Evolutionary conservation across 2,888 invertebrate genomes (phyloP).

Genomic region (Biston betularia): DNA sequence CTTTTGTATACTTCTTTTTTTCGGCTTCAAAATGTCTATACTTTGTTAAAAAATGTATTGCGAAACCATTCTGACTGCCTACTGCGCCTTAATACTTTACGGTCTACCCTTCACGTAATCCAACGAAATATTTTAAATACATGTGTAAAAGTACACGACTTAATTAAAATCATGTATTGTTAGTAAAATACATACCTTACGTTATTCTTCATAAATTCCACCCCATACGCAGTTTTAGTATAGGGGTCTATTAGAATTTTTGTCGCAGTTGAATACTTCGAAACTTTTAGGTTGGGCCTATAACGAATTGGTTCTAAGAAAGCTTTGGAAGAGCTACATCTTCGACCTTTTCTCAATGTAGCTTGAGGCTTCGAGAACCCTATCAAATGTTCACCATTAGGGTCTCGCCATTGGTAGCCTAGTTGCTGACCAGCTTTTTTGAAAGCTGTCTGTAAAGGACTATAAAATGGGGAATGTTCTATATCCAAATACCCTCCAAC

Average conservation of each 20-base stretch:
- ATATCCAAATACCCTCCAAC: slow-evolving; percentile 89
- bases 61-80: too few species aligned
- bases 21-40: too few species aligned
- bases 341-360: slow-evolving; percentile 89
- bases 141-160: not conserved
- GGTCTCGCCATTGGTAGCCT: slow-evolving; percentile 90
- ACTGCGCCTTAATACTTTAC: too few species aligned
- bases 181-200: slow-evolving; percentile 62
- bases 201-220: slow-evolving; percentile 89
- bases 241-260: slow-evolving; percentile 88
- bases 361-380: slow-evolving; percentile 91
- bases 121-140: not conserved
- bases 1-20: too few species aligned
- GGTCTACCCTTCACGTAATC: too few species aligned
- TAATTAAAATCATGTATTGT: too few species aligned
- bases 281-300: slow-evolving; percentile 89
- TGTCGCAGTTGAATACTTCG: slow-evolving; percentile 89
- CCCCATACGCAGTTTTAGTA: slow-evolving; percentile 87
- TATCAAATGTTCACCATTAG: slow-evolving; percentile 87
- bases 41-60: too few species aligned
- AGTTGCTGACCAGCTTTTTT: slow-evolving; percentile 88
- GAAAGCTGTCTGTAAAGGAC: slow-evolving; percentile 88
- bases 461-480: slow-evolving; percentile 87
- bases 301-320: slow-evolving; percentile 89
- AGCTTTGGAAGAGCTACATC: slow-evolving; percentile 93